These are phyloP conservation scores for Plagodis pulveraria DNA, from an alignment of 2,888 invertebrate species.

Conservation along the genomic window DNA sequence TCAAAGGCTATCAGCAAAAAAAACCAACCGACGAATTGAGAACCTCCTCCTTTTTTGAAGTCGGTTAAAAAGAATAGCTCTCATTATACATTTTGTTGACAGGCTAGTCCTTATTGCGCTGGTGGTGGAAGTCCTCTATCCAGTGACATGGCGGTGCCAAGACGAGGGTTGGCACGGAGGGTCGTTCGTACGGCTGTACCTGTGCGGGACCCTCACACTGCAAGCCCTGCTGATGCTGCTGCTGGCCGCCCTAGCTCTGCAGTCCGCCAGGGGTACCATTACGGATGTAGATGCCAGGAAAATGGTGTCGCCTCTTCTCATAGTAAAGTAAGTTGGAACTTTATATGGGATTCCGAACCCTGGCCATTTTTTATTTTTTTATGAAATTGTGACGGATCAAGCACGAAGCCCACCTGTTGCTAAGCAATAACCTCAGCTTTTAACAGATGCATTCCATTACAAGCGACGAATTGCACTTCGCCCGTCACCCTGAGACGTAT, in stretches of 20 bases:
- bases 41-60: too few species aligned
- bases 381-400: too few species aligned
- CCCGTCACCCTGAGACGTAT: too few species aligned
- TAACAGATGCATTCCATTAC: too few species aligned
- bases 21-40: too few species aligned
- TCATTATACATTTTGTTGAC: slow-evolving; percentile 40
- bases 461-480: too few species aligned
- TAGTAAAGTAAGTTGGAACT: slow-evolving; percentile 86
- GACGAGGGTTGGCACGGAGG: slow-evolving; percentile 89
- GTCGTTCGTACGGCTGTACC: slow-evolving; percentile 88
- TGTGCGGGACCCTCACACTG: slow-evolving; percentile 88
- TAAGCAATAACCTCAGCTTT: too few species aligned
- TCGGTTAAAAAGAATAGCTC: too few species aligned
- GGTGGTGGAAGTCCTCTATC: slow-evolving; percentile 87
- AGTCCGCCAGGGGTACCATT: slow-evolving; percentile 91
- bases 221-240: slow-evolving; percentile 87
- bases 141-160: slow-evolving; percentile 88
- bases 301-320: slow-evolving; percentile 89
- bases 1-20: too few species aligned
- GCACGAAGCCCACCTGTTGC: too few species aligned
- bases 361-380: too few species aligned
- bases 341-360: too few species aligned
- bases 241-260: slow-evolving; percentile 87
- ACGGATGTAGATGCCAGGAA: slow-evolving; percentile 89
- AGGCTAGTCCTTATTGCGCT: slow-evolving; percentile 88